Conservation (phyloP, 2,888 invertebrate species). For the Scaptomyza tumidula region DNA sequence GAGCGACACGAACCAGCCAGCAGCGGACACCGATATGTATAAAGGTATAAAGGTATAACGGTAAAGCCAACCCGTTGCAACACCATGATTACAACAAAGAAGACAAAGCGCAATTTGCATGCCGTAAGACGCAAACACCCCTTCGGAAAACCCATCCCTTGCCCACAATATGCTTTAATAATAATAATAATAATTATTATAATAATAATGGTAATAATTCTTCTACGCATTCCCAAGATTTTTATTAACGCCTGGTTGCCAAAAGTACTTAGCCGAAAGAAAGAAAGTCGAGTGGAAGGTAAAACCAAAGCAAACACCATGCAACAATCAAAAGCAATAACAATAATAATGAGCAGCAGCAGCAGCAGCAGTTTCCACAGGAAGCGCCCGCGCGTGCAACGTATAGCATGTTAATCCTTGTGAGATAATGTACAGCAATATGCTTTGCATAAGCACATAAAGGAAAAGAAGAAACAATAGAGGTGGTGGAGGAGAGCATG, state of each 20-base stretch:
- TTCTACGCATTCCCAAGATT: constrained; percentile 56
- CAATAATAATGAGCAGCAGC: constrained; percentile 37
- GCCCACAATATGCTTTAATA: neutral
- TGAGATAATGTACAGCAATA: constrained; percentile 75
- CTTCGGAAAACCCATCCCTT: neutral
- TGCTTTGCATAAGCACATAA: constrained; percentile 42
- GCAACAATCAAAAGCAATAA: constrained; percentile 59
- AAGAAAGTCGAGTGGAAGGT: constrained; percentile 18
- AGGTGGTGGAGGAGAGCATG: neutral
- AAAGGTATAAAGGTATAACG: constrained; percentile 5
- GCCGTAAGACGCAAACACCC: constrained; percentile 33
- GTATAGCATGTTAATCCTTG: constrained; percentile 76
- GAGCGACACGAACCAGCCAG: constrained; percentile 49
- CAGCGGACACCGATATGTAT: constrained; percentile 13
- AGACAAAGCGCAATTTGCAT: constrained; percentile 63
- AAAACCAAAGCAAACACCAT: constrained; percentile 55
- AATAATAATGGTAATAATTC: constrained; percentile 61
- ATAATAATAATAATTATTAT: constrained; percentile 4
- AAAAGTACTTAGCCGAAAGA: constrained; percentile 36
- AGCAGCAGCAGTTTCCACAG: constrained; percentile 4
- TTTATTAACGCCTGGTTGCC: constrained; percentile 22
- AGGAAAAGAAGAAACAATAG: neutral
- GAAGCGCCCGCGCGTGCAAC: constrained; percentile 64
- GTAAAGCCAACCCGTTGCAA: constrained; percentile 42
- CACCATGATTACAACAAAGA: constrained; percentile 38